Conservation (phyloP, 2,888 invertebrate genomes). For the Allacma fusca region DNA sequence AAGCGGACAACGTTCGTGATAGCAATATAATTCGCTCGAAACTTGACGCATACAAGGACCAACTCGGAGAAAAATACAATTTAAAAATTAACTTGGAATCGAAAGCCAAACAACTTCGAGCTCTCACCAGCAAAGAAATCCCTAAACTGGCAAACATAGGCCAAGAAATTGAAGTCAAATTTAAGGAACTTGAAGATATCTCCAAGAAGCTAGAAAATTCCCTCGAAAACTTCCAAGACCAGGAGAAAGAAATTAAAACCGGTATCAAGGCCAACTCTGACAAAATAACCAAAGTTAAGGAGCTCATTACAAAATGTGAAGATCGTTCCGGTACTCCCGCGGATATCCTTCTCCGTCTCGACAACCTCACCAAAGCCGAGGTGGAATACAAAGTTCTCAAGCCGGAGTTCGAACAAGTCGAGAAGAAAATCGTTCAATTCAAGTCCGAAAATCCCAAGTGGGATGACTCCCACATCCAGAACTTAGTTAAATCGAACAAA, state of each 20-base stretch:
- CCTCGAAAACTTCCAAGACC: slow-evolving; percentile 76
- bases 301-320: slow-evolving; percentile 86
- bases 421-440: slow-evolving; percentile 75
- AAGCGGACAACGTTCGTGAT: slow-evolving; percentile 77
- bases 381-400: slow-evolving; percentile 75
- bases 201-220: slow-evolving; percentile 78
- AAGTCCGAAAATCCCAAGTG: slow-evolving; percentile 79
- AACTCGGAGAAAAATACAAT: slow-evolving; percentile 79
- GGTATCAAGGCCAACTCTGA: slow-evolving; percentile 77
- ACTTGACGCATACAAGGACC: slow-evolving; percentile 83
- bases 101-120: slow-evolving; percentile 82
- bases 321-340: slow-evolving; percentile 87
- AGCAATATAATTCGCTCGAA: slow-evolving; percentile 83
- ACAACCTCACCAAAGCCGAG: slow-evolving; percentile 77
- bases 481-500: slow-evolving; percentile 83
- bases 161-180: slow-evolving; percentile 76
- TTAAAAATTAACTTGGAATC: slow-evolving; percentile 78
- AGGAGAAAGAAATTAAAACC: slow-evolving; percentile 76
- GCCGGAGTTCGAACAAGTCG: slow-evolving; percentile 74
- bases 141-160: slow-evolving; percentile 73
- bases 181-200: slow-evolving; percentile 75
- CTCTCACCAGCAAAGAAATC: slow-evolving; percentile 77
- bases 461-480: slow-evolving; percentile 78
- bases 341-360: slow-evolving; percentile 80
- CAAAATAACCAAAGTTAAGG: slow-evolving; percentile 76